phyloP scores from a whole-genome alignment of 1,140 invertebrate genomes.

The Bombus fervidus region DNA sequence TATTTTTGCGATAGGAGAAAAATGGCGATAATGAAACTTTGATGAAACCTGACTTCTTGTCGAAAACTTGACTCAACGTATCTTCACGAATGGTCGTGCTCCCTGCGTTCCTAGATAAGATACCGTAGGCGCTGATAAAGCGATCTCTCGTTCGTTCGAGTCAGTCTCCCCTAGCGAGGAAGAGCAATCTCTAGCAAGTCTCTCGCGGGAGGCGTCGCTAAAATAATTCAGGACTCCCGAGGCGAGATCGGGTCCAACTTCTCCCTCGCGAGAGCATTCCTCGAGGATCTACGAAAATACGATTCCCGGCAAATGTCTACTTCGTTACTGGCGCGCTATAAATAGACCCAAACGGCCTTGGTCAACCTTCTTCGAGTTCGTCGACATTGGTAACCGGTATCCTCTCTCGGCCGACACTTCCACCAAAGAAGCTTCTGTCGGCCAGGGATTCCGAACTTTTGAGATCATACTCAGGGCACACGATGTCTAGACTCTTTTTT shows the following conservation, averaged over 20 bases:
- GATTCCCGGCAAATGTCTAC: constrained; percentile 61
- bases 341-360: constrained; percentile 66
- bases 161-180: no score
- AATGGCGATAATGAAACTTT: neutral
- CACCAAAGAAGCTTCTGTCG: neutral
- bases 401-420: constrained; percentile 14
- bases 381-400: constrained; percentile 58
- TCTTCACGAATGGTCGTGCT: neutral
- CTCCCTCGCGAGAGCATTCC: constrained; percentile 19
- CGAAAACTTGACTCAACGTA: neutral
- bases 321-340: constrained; percentile 62
- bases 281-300: constrained; percentile 58
- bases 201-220: neutral
- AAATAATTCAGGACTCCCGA: constrained; percentile 37
- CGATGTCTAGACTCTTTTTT: neutral
- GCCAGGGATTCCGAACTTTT: constrained; percentile 25
- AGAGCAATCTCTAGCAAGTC: no score
- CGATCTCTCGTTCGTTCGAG: neutral
- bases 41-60: neutral
- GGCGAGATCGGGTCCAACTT: neutral
- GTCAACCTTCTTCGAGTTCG: constrained; percentile 67
- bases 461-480: neutral
- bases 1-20: neutral
- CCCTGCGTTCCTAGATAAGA: neutral
- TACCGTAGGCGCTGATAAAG: neutral